These are phyloP conservation scores for Cheilosia vernalis DNA, from an alignment of 2,888 invertebrate species.

Conservation along the genomic window DNA sequence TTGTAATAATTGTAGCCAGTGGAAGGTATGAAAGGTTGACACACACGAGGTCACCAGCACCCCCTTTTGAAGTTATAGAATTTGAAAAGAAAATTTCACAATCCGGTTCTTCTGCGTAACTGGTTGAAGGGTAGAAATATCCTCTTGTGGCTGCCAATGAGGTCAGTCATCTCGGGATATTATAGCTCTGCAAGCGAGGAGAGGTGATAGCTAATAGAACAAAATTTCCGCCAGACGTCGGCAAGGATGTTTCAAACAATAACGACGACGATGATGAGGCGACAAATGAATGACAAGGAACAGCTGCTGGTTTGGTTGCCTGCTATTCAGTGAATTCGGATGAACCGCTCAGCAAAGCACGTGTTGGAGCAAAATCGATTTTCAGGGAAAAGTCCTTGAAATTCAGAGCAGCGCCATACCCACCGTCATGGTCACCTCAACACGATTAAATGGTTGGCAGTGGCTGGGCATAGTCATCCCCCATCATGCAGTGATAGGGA, in stretches of 20 bases:
- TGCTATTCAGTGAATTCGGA: slow-evolving; percentile 21
- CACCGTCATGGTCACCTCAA: neutral
- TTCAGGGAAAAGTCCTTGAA: slow-evolving; percentile 55
- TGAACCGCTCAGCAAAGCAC: slow-evolving; percentile 13
- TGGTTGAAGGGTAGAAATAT: slow-evolving; percentile 6
- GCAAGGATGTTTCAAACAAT: slow-evolving; percentile 11
- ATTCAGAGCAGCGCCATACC: neutral
- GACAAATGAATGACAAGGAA: slow-evolving; percentile 18
- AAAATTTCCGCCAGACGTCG: slow-evolving; percentile 35
- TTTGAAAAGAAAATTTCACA: slow-evolving; percentile 34
- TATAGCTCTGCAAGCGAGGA: neutral
- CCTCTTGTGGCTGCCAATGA: slow-evolving; percentile 31
- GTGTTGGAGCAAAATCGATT: slow-evolving; percentile 57
- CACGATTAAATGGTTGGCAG: neutral
- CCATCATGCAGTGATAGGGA: too few relatives aligned
- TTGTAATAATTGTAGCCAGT: slow-evolving; percentile 8
- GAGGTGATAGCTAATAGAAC: neutral
- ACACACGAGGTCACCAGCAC: slow-evolving; percentile 20
- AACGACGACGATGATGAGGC: neutral
- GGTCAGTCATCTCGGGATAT: slow-evolving; percentile 43
- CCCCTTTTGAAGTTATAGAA: slow-evolving; percentile 23
- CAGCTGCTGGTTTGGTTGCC: slow-evolving; percentile 42
- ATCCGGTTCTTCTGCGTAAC: slow-evolving; percentile 7
- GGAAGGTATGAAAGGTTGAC: neutral
- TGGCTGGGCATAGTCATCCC: slow-evolving; percentile 1